Conservation (phyloP, 2,888 invertebrate species). For the Cataglyphis rosenhaueri region DNA sequence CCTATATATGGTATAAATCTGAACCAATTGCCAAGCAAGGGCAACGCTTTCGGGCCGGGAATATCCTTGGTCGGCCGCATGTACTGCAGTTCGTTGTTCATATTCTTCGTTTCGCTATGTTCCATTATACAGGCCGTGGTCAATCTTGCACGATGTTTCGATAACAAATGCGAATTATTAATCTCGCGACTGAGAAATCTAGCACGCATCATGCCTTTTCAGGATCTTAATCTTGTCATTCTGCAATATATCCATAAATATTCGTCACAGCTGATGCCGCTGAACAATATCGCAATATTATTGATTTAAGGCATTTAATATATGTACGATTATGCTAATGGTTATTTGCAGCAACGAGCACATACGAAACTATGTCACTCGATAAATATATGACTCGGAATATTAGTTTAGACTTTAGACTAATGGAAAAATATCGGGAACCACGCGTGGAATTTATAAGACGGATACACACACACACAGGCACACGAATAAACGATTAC, state of each 20-base stretch:
- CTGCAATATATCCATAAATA: conserved; percentile 12
- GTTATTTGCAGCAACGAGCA: conserved; percentile 20
- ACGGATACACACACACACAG: background rate
- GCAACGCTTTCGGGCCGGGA: conserved; percentile 86
- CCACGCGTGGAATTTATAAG: conserved; percentile 22
- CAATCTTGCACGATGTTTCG: conserved; percentile 10
- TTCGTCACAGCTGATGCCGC: background rate
- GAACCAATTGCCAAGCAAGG: conserved; percentile 84
- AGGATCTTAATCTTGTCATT: background rate
- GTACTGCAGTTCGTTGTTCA: conserved; percentile 9
- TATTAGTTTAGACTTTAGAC: conserved; percentile 32
- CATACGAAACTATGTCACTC: background rate
- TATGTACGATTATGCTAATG: background rate
- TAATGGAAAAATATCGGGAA: conserved; percentile 45
- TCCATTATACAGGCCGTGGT: background rate
- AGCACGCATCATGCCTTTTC: conserved; percentile 1
- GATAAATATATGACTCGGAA: conserved; percentile 20
- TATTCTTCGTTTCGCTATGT: conserved; percentile 4
- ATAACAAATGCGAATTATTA: conserved; percentile 9
- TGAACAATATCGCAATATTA: conserved; percentile 1
- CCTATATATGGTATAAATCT: conserved; percentile 79
- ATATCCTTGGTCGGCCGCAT: conserved; percentile 81
- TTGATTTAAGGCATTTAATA: conserved; percentile 14
- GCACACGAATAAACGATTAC: background rate
- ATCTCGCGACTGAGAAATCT: conserved; percentile 10